Evolutionary conservation across 2,888 invertebrate genomes (phyloP), one percentile per base, ranked within the genome.

Genomic region (Macrophya annulata): DNA sequence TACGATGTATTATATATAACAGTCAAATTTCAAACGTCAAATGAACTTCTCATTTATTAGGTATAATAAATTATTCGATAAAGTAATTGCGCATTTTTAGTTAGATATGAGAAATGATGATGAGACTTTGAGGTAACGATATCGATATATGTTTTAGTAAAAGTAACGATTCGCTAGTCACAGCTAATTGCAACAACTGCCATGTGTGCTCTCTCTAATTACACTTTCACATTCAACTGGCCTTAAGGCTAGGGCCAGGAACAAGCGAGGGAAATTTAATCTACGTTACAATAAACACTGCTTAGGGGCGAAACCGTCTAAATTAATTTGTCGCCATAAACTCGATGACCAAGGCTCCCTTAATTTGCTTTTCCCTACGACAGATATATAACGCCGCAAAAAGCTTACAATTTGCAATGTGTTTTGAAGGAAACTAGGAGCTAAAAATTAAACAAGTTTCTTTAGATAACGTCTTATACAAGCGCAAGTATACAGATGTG

Each of bases 291-390:
- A 77, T 77, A 77, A 86, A 86, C 84, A 86, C 81, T 55, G 84
- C 84, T 86, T 87, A 85, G 81, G 65, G 68, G 65, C 45, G 62
- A 48, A 71, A 85, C 84, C 82, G 68, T 87, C 86, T 85, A 85
- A 87, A 86, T 87, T 87, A 87, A 87, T 87, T 86, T 85, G 81
- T 84, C 83, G 84, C 65, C 85, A 82, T 87, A 87, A 87, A 85
- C 85, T 86, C 85, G 74, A 79, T 79, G 83, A 77, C 77, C 55
- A 43, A 77, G 51, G 77, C 76, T 76, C 76, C 40, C 48, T 77
- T 77, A 77, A 77, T 77, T 77, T 55, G 51, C 77, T 31, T n/a
- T 37, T 31, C 77, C 40, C 51, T 40, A 51, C 55, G 37, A 77
- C 77, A 37, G 77, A 51, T 55, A 51, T 40, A n/a, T 77, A 68